Evolutionary conservation across 2,888 invertebrate species (phyloP).

Genomic region (Acleris cristana): DNA sequence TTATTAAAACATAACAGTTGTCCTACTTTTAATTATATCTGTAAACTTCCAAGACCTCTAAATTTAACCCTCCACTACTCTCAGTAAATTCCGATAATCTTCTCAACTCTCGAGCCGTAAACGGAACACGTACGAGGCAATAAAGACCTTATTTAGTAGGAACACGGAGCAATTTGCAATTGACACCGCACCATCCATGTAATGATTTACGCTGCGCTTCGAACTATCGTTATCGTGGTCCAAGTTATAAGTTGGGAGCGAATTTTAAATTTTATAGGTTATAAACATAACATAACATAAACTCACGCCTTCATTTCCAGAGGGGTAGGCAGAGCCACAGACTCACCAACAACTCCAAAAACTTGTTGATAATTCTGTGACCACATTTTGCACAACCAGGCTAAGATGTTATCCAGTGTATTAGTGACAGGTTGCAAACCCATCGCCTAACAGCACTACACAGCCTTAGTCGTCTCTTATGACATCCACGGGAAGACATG

Average conservation of each 20-base stretch:
- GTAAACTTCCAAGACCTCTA: background rate
- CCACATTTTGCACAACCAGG: no score
- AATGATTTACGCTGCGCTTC: slow-evolving; percentile 35
- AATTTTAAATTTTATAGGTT: background rate
- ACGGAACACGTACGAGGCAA: slow-evolving; percentile 28
- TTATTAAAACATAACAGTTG: background rate
- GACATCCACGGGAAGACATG: no score
- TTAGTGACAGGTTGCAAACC: no score
- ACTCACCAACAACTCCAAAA: no score
- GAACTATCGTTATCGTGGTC: slow-evolving; percentile 29
- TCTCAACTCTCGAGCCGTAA: slow-evolving; percentile 16
- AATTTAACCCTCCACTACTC: slow-evolving; percentile 7
- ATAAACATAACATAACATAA: no score
- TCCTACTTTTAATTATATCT: background rate
- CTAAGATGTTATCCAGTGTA: no score
- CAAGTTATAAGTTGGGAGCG: slow-evolving; percentile 9
- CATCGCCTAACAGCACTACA: no score
- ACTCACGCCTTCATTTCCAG: no score
- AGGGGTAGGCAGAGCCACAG: no score
- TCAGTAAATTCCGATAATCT: slow-evolving; percentile 34
- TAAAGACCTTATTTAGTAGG: slow-evolving; percentile 35
- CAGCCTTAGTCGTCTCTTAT: no score
- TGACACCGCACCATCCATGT: slow-evolving; percentile 30
- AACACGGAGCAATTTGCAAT: slow-evolving; percentile 27
- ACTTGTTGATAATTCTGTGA: no score